Conservation (phyloP, 2,113 vertebrate genomes). For the Chinchilla lanigera region DNA sequence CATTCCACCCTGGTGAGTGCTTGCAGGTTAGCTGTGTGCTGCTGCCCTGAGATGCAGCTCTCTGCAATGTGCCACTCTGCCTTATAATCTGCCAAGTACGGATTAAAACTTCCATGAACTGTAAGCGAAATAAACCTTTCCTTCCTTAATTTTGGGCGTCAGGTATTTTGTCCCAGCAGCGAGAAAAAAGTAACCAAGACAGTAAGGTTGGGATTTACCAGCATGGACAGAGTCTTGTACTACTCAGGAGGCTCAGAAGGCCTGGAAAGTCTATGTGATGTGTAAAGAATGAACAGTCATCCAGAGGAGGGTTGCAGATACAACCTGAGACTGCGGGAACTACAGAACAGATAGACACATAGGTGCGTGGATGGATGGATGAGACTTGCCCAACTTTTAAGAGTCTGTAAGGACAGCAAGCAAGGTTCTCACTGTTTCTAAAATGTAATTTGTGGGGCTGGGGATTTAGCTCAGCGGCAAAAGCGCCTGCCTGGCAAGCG, state of each 20-base stretch:
- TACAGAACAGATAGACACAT: neutral
- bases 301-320: neutral
- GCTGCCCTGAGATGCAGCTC: too few relatives aligned
- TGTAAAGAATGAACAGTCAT: neutral
- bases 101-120: too few relatives aligned
- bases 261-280: neutral
- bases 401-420: neutral
- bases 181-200: too few relatives aligned
- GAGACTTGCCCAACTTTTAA: neutral
- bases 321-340: neutral
- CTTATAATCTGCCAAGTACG: too few relatives aligned
- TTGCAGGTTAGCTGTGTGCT: too few relatives aligned
- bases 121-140: too few relatives aligned
- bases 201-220: neutral
- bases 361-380: neutral
- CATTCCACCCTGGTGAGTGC: too few relatives aligned
- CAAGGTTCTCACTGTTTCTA: neutral
- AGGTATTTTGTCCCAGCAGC: too few relatives aligned
- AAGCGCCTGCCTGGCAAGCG: too few relatives aligned
- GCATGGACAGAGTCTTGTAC: neutral
- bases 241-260: neutral
- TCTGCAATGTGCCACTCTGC: too few relatives aligned
- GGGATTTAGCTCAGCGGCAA: too few relatives aligned
- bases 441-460: neutral
- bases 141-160: too few relatives aligned